Evolutionary conservation across 1,140 invertebrate species (phyloP), one percentile per base, ranked within the genome.

Genomic region (Lerema accius): DNA sequence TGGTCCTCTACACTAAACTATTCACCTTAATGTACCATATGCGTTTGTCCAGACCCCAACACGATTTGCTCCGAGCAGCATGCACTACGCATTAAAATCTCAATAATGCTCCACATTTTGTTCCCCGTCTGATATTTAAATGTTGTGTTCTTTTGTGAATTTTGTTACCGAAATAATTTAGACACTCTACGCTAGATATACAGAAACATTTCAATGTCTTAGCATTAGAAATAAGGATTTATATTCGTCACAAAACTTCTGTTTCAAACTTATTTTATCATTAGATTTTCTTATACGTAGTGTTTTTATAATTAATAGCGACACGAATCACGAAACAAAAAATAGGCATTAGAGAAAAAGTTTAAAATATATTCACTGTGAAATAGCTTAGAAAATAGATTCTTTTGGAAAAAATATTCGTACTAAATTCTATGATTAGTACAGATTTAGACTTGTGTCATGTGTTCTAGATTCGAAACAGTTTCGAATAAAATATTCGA

Each of bases 91-190:
- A 65, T 40, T 40, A 48, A 56, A 50, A 37, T 45, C 59, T 43
- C 37, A 32, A 56, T 65, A 51, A 56, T 50, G 7, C 37, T 63
- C 60, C 49, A 28, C 39, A 48, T 48, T 73, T 55, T 65, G 39
- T 56, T 28, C 60, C 58, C 53, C 59, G 60, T 64, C 62, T 60
- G 56, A 51, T 50, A 65, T 65, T 67, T 80, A 65, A 68, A 73
- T 84, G 78, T 80, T 82, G 74, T 84, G 82, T 77, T 76, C 40
- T 74, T 76, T 78, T 76, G 67, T 82, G 72, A 70, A 69, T 76
- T 73, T 73, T 63, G 40, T 65, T 63, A 19, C 17, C 39, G 16
- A 37, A 17, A 55, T 26, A 40, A 40, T 55, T 55, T 55, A 55
- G 17, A 14, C 11, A 51, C 48, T 19, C 14, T 23, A n/a, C 9